A percentile compares a stretch with the other conserved stretches of the same genome.
phyloP scores from a whole-genome alignment of 2,113 vertebrate genomes.

The Gasterosteus nipponicus region DNA sequence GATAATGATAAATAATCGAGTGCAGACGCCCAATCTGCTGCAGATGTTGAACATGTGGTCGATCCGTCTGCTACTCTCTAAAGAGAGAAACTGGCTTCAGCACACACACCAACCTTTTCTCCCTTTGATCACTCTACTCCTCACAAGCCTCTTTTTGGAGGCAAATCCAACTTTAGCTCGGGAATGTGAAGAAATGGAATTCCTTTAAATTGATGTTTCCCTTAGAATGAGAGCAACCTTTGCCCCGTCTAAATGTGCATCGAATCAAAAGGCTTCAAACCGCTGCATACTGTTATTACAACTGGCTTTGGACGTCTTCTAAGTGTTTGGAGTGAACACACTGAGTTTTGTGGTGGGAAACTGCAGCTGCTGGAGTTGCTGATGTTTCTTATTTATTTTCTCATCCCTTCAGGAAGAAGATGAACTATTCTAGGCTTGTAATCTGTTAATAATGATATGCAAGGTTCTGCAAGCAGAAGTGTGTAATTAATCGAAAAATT shows the following conservation, averaged over 20 bases:
- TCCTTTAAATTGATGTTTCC: slow-evolving; percentile 34
- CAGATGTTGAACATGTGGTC: slow-evolving; percentile 69
- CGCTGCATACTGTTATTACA: slow-evolving; percentile 30
- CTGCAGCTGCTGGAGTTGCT: slow-evolving; percentile 32
- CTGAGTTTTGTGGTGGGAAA: not conserved
- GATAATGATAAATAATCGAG: slow-evolving; percentile 17
- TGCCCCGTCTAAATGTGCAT: slow-evolving; percentile 24
- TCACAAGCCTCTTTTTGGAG: slow-evolving; percentile 39
- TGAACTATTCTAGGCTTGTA: not conserved
- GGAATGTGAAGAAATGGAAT: slow-evolving; percentile 36
- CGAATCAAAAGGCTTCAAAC: slow-evolving; percentile 20
- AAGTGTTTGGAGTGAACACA: slow-evolving; percentile 36
- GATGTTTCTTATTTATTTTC: slow-evolving; percentile 7
- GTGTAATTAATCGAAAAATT: not conserved
- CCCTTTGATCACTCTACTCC: slow-evolving; percentile 61
- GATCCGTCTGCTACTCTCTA: slow-evolving; percentile 20
- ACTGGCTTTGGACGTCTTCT: slow-evolving; percentile 16
- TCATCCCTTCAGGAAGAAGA: slow-evolving; percentile 5
- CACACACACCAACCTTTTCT: slow-evolving; percentile 57
- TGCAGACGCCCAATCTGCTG: not conserved
- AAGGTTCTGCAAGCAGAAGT: not conserved
- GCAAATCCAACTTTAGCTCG: slow-evolving; percentile 36
- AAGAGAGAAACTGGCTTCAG: slow-evolving; percentile 26
- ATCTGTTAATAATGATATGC: slow-evolving; percentile 16
- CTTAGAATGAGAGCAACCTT: slow-evolving; percentile 48